Evolutionary conservation across 1,140 invertebrate genomes (phyloP).

Genomic region (Drosophila albomicans): DNA sequence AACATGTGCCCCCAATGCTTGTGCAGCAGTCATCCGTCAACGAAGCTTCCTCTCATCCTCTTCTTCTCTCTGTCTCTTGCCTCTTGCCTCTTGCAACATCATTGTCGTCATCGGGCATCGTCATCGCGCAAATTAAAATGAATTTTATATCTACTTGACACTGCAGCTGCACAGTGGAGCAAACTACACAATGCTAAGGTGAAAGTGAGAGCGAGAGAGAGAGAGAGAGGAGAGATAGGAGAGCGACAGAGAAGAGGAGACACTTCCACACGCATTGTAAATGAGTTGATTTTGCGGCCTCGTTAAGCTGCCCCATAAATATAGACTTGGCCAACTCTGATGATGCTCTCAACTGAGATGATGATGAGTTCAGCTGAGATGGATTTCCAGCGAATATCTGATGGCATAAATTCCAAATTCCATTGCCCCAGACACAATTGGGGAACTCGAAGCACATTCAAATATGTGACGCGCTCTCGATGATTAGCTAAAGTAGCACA

Average conservation of each 20-base stretch:
- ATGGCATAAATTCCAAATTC: slow-evolving; percentile 53
- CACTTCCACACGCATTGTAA: slow-evolving; percentile 58
- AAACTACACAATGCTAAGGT: not conserved
- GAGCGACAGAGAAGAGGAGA: not conserved
- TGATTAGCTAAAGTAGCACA: slow-evolving; percentile 71
- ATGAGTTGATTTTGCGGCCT: slow-evolving; percentile 59
- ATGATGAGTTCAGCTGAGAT: slow-evolving; percentile 25
- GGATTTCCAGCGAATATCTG: not conserved
- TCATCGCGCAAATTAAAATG: slow-evolving; percentile 61
- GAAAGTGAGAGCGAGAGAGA: slow-evolving; percentile 4
- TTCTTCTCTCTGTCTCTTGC: too few relatives aligned
- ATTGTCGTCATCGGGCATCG: slow-evolving; percentile 45
- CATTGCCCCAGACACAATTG: slow-evolving; percentile 49
- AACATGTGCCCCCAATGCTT: slow-evolving; percentile 26
- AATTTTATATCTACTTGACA: slow-evolving; percentile 61
- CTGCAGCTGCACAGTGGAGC: slow-evolving; percentile 2
- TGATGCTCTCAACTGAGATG: slow-evolving; percentile 20
- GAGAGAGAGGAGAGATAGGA: not conserved
- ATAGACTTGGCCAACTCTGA: slow-evolving; percentile 15
- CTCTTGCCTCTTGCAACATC: slow-evolving; percentile 2
- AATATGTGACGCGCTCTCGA: slow-evolving; percentile 45
- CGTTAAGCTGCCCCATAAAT: slow-evolving; percentile 52
- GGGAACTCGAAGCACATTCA: slow-evolving; percentile 15
- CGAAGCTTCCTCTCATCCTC: not conserved
- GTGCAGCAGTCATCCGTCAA: slow-evolving; percentile 14